Evolutionary conservation across 2,113 vertebrate species (phyloP).

Genomic region (Rutilus rutilus): DNA sequence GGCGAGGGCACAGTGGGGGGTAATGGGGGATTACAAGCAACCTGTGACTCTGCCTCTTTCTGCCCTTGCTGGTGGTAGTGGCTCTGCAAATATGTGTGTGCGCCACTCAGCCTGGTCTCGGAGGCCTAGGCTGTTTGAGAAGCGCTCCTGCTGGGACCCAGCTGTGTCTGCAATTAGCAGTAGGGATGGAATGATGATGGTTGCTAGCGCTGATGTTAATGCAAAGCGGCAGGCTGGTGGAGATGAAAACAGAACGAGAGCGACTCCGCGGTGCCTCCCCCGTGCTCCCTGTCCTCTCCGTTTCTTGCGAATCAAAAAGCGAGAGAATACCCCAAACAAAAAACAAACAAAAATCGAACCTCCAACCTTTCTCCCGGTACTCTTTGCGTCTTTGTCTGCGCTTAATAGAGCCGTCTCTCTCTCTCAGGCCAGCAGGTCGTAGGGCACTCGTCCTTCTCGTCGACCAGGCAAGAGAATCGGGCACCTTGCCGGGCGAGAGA

Average conservation of each 20-base stretch:
- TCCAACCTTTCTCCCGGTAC: constrained; percentile 72
- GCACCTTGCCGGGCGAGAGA: constrained; percentile 83
- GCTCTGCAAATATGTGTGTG: constrained; percentile 68
- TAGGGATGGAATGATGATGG: constrained; percentile 99
- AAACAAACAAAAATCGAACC: constrained; percentile 66
- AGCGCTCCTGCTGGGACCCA: constrained; percentile 93
- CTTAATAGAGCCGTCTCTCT: constrained; percentile 54
- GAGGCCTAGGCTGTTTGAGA: constrained; percentile 89
- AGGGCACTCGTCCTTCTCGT: constrained; percentile 81
- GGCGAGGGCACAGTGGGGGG: constrained; percentile 88
- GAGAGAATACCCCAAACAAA: constrained; percentile 24
- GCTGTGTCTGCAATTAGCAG: constrained; percentile 99
- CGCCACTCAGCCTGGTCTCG: constrained; percentile 87
- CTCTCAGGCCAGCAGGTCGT: constrained; percentile 63
- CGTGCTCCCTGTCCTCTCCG: not conserved
- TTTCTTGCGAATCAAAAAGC: not conserved
- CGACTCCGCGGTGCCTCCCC: constrained; percentile 52
- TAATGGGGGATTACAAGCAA: constrained; percentile 96
- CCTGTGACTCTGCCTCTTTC: constrained; percentile 99
- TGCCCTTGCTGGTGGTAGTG: constrained; percentile 90
- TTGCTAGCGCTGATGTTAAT: constrained; percentile 95
- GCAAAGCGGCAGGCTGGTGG: constrained; percentile 93
- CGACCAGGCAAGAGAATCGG: constrained; percentile 86
- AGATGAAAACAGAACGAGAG: constrained; percentile 62
- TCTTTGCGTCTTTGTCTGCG: constrained; percentile 64